These are phyloP conservation scores for Lindbergichthys nudifrons DNA, from an alignment of 2,797 vertebrate genomes.

Conservation along the genomic window DNA sequence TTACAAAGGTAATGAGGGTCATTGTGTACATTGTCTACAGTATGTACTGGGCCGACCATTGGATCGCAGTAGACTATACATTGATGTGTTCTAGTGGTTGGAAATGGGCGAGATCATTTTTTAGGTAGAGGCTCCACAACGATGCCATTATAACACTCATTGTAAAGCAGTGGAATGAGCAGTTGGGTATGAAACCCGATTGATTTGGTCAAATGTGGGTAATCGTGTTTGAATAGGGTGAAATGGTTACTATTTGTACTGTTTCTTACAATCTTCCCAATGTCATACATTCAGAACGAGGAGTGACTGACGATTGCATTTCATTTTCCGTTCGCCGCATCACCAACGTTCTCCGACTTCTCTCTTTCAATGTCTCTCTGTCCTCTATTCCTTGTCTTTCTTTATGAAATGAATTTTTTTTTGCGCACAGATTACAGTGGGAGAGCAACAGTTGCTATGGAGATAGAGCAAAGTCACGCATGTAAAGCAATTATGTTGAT, in stretches of 20 bases:
- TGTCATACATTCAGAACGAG: constrained; percentile 22
- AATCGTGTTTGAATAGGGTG: constrained; percentile 22
- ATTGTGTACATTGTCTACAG: constrained; percentile 42
- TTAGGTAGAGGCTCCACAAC: constrained; percentile 6
- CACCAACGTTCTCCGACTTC: constrained; percentile 15
- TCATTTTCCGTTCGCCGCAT: constrained; percentile 24
- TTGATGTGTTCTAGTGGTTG: constrained; percentile 36
- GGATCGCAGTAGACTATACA: constrained; percentile 45
- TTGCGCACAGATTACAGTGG: constrained; percentile 69
- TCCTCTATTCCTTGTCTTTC: constrained; percentile 47
- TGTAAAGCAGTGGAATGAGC: constrained; percentile 20
- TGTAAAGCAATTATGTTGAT: constrained; percentile 72
- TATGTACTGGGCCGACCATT: constrained; percentile 26
- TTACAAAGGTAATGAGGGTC: constrained; percentile 52
- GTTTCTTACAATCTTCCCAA: constrained; percentile 21
- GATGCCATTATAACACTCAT: constrained; percentile 12
- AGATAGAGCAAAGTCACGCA: constrained; percentile 79
- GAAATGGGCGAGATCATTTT: constrained; percentile 19
- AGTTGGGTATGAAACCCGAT: constrained; percentile 15
- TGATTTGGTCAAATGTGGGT: constrained; percentile 29
- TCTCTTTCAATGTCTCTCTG: constrained; percentile 34
- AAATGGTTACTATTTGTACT: constrained; percentile 42
- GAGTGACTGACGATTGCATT: constrained; percentile 41
- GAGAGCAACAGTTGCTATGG: constrained; percentile 86
- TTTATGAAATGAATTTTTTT: constrained; percentile 61